phyloP scores from a whole-genome alignment of 1,140 invertebrate species.

The Musca domestica region DNA sequence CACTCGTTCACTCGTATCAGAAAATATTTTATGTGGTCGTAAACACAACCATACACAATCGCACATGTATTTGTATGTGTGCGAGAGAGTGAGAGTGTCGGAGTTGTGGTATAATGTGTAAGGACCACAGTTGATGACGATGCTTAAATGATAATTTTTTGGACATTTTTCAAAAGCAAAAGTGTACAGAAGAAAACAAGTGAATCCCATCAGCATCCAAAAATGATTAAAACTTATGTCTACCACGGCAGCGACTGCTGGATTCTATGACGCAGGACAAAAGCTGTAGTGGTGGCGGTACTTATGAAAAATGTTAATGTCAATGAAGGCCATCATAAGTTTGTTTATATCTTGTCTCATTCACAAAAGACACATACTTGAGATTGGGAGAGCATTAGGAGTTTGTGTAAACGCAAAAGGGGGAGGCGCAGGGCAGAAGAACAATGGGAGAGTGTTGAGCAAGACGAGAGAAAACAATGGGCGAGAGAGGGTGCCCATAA shows the following conservation, averaged over 20 bases:
- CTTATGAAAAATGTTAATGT: slow-evolving; percentile 18
- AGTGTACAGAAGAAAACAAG: too few species aligned
- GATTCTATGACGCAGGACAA: not conserved
- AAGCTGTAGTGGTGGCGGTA: not conserved
- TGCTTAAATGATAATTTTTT: slow-evolving; percentile 51
- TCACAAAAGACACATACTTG: too few species aligned
- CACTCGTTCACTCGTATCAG: too few species aligned
- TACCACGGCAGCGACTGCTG: not conserved
- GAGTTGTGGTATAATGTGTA: not conserved
- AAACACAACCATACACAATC: too few species aligned
- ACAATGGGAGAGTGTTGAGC: too few species aligned
- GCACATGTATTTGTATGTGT: too few species aligned
- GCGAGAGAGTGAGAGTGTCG: too few species aligned
- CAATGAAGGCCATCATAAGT: slow-evolving; percentile 19
- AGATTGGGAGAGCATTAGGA: too few species aligned
- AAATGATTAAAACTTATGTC: slow-evolving; percentile 7
- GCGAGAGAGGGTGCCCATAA: not conserved
- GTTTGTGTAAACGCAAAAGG: too few species aligned
- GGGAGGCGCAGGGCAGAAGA: too few species aligned
- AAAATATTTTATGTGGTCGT: too few species aligned
- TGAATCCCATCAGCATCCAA: too few species aligned
- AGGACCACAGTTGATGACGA: slow-evolving; percentile 42
- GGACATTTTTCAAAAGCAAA: slow-evolving; percentile 7
- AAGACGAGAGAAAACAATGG: not conserved
- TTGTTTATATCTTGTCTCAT: not conserved